Evolutionary conservation across 92 coral and sea anemone species (phyloP), one percentile per base, ranked within the genome.

Genomic region (Chrysogorgia sp.): DNA sequence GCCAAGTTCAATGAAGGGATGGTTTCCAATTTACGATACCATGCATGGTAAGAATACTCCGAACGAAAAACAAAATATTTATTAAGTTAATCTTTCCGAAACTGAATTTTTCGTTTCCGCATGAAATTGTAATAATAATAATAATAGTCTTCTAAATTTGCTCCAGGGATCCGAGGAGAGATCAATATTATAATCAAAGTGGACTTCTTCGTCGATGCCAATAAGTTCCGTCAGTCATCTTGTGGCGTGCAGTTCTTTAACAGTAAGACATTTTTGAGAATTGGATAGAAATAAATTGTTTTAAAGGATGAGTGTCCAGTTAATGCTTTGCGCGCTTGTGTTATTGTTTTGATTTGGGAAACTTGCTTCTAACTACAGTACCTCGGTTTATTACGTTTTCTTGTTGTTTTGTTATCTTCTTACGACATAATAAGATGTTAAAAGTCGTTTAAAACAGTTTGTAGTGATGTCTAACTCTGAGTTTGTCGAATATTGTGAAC

Each of bases 11-110:
- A 89, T 94, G 63, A 81, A 83, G 48, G 98, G 98, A 41, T 94
- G 98, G 97, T 94, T 94, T 81, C 98, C 98, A 52, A 92, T 94
- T 24, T 94, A 91, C 77, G 98, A 94, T 76, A 94, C 97, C 30
- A 94, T 94, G 97, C 98, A 94, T 79, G 98, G 98, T 89, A 80
- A 84, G 91, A 35, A 6, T 47, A 47, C 14, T 7, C n/a, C n/a
- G n/a, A n/a, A n/a, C n/a, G n/a, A n/a, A n/a, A n/a, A n/a, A n/a
- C n/a, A n/a, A n/a, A n/a, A n/a, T n/a, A n/a, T n/a, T n/a, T n/a
- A n/a, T n/a, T n/a, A 37, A 37, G 43, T 37, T 10, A 4, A 37
- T 4, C 23, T 56, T 17, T 12, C 43, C 43, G 5, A 4, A 5
- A 37, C 43, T 37, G 5, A 5, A 12, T 37, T 5, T 4, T 37